Conservation (phyloP, 2,113 vertebrate genomes). For the Psettodes erumei region DNA sequence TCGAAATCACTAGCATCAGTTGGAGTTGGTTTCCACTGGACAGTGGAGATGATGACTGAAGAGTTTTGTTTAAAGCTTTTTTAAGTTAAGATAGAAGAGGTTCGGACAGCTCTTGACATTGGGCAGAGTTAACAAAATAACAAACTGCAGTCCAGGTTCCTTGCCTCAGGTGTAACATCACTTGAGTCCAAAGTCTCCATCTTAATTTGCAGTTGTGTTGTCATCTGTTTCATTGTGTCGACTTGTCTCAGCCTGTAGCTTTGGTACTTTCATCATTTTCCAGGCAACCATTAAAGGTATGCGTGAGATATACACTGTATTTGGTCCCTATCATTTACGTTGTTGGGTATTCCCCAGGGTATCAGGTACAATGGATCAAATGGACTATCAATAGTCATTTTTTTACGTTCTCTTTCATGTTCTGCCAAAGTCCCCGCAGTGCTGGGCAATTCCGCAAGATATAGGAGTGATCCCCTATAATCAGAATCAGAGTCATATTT, state of each 20-base stretch:
- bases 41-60: not conserved
- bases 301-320: not conserved
- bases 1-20: not conserved
- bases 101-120: too few species aligned
- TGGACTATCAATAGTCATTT: not conserved
- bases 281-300: not conserved
- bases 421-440: slow-evolving; percentile 2
- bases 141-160: not conserved
- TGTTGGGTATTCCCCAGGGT: not conserved
- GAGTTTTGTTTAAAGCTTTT: not conserved
- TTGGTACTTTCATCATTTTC: not conserved
- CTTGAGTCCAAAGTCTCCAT: not conserved
- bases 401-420: slow-evolving; percentile 10
- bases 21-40: not conserved
- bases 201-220: not conserved
- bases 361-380: slow-evolving; percentile 4
- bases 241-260: not conserved
- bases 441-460: not conserved
- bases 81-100: not conserved
- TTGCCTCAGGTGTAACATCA: not conserved
- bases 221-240: not conserved
- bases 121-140: not conserved
- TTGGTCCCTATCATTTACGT: slow-evolving; percentile 10
- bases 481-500: too few species aligned
- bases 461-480: not conserved